Evolutionary conservation across 2,888 invertebrate genomes (phyloP).

Genomic region (Chrysomela aeneicollis): DNA sequence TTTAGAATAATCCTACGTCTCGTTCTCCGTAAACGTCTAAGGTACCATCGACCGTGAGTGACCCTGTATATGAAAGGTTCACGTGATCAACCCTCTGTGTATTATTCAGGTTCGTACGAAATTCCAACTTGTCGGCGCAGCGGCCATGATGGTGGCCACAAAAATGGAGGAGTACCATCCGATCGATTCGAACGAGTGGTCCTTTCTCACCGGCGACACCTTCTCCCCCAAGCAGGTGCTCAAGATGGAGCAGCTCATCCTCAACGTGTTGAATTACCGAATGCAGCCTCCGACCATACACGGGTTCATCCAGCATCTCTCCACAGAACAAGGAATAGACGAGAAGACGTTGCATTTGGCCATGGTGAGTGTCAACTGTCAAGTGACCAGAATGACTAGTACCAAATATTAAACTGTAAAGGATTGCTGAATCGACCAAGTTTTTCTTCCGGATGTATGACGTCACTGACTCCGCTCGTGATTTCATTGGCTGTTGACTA

Average conservation of each 20-base stretch:
- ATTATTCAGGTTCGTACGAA: conserved; percentile 50
- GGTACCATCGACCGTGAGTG: no score
- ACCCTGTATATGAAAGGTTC: no score
- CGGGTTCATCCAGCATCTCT: conserved; percentile 53
- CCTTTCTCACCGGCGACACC: conserved; percentile 54
- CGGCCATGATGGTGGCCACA: conserved; percentile 57
- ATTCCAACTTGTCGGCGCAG: conserved; percentile 58
- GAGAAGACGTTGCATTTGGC: conserved; percentile 51
- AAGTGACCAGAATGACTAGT: no score
- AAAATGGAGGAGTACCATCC: conserved; percentile 59
- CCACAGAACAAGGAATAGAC: conserved; percentile 48
- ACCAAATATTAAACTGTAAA: no score
- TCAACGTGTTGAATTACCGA: conserved; percentile 54
- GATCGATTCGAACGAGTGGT: conserved; percentile 55
- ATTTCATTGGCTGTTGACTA: no score
- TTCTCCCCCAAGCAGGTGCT: conserved; percentile 53
- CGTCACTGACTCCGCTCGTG: no score
- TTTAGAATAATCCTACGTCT: no score
- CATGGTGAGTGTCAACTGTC: conserved; percentile 52
- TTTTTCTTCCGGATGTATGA: no score
- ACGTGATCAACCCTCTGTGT: no score
- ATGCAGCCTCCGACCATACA: conserved; percentile 55
- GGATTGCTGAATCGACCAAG: no score
- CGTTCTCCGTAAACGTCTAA: no score
- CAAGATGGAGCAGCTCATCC: conserved; percentile 57